Base-by-base conservation (phyloP, 2,797 vertebrate genomes). In the Platalea minor region DNA sequence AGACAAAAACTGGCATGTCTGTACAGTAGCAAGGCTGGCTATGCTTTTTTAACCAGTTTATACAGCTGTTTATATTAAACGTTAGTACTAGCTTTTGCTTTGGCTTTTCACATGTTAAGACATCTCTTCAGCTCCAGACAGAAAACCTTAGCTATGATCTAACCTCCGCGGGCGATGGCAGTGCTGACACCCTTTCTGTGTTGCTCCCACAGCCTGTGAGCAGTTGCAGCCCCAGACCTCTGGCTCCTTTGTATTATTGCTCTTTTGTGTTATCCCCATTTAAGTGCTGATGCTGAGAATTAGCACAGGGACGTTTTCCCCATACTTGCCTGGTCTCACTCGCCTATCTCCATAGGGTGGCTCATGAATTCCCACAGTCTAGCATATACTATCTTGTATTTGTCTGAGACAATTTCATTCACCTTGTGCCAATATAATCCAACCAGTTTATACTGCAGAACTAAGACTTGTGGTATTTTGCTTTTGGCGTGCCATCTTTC, bases 311-410 rank as follows among this genome's bases (percentile, higher is more conserved):
- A 35, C 15, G 12, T 64, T 64, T 54, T 54, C 67, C 67, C 69
- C 37, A 33, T 7, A 11, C 33, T 21, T 39, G 28, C 17, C 85
- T 25, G 16, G 4, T 46, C n/a, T 82, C 29, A 54, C n/a, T 65
- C 1, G 0, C 8, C n/a, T 41, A 1, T 39, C 28, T 29, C 37
- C 6, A 8, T 1, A 39, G 46, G 9, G 24, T 17, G 18, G 25
- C n/a, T 67, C 10, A 20, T 31, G 39, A n/a, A 28, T 41, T 45
- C 23, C 68, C 10, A 0, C 57, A 33, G 25, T 5, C 57, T 39
- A 83, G 60, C 2, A 1, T 12, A 29, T 7, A 11, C 26, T 9
- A 5, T 19, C 37, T 50, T 26, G 39, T 45, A 60, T 57, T 76
- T 63, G 33, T 64, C 64, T 63, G 81, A 56, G 59, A 31, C 39